Evolutionary conservation across 2,113 vertebrate species (phyloP).

Genomic region (Felis chaus): DNA sequence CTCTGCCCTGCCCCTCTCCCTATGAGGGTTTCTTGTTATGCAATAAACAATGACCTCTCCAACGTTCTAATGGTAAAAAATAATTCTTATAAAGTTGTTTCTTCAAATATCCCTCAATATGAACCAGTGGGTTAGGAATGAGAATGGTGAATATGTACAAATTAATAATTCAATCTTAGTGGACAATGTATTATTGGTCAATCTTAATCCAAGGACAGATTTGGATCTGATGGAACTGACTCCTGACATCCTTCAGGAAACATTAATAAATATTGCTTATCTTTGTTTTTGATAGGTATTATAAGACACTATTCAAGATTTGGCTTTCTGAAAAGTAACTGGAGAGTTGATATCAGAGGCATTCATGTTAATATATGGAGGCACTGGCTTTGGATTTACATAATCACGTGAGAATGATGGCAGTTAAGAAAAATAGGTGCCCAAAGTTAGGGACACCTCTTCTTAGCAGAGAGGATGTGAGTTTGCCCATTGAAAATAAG

Average conservation of each 20-base stretch:
- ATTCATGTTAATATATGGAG: background rate
- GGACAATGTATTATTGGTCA: background rate
- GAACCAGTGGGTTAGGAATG: background rate
- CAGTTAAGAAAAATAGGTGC: background rate
- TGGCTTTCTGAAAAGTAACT: background rate
- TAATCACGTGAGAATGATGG: background rate
- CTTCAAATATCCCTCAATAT: background rate
- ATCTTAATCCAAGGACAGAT: background rate
- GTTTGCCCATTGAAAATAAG: background rate
- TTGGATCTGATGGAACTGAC: conserved; percentile 4
- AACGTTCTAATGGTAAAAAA: background rate
- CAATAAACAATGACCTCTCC: background rate
- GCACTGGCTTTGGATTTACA: background rate
- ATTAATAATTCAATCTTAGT: background rate
- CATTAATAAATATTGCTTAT: background rate
- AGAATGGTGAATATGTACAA: background rate
- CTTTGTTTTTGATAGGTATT: background rate
- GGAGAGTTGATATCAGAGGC: background rate
- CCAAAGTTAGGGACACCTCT: background rate
- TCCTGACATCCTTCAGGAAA: background rate
- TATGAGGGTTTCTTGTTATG: background rate
- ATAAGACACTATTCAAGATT: background rate
- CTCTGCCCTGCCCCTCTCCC: background rate
- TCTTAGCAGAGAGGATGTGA: background rate
- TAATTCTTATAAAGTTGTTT: background rate